These are phyloP conservation scores for human (Homo sapiens) DNA, from an alignment of 2,113 vertebrate genomes.

Conservation along the genomic window DNA sequence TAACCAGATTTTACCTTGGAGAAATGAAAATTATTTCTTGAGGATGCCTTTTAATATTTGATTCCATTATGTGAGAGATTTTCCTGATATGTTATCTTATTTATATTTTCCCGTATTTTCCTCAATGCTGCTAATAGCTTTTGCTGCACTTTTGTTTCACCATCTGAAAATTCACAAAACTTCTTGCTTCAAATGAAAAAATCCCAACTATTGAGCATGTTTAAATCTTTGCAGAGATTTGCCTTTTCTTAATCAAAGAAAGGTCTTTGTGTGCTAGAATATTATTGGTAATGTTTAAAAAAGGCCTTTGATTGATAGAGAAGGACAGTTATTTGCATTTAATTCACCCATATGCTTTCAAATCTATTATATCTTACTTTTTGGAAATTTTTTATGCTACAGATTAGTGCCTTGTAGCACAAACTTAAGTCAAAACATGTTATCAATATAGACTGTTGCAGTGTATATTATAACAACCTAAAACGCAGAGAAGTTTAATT, in stretches of 20 bases:
- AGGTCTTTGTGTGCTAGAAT: not conserved
- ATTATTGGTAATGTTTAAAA: not conserved
- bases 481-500: accelerated
- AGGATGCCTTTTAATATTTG: not conserved
- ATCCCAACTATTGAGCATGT: not conserved
- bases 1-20: not conserved
- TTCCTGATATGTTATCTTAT: not conserved
- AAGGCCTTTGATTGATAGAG: not conserved
- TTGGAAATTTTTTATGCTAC: not conserved
- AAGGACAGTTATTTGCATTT: not conserved
- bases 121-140: not conserved
- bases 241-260: not conserved
- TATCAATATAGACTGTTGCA: accelerated
- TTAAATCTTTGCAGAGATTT: accelerated
- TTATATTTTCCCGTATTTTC: not conserved
- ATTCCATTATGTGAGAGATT: not conserved
- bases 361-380: accelerated
- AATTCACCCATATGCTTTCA: not conserved
- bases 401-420: accelerated
- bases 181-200: not conserved
- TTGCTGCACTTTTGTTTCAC: accelerated
- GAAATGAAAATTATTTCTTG: not conserved
- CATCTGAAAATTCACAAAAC: not conserved
- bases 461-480: accelerated
- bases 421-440: accelerated